Evolutionary conservation across 2,113 vertebrate genomes (phyloP), one percentile per base, ranked within the genome.

Genomic region (Microtus ochrogaster): DNA sequence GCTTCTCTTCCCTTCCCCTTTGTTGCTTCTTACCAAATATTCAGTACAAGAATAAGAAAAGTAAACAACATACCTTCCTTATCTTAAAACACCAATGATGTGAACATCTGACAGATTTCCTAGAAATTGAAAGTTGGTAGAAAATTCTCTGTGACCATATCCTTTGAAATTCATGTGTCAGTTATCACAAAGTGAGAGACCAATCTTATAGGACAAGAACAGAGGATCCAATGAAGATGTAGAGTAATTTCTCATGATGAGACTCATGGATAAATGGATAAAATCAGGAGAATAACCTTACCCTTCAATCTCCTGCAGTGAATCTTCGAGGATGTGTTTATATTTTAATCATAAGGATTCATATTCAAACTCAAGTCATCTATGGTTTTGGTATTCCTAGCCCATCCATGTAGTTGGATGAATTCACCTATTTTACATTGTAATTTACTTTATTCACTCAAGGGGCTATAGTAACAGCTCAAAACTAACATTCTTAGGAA

Each of bases 341-440:
- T 81, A 65, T 39, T 65, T 68, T 52, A 55, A 16, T 63, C 39
- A 65, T 61, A 87, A 88, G 11, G 11, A 52, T 49, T 61, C 2
- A 24, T 41, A 93, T 89, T 19, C 36, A 61, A 61, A 61, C 12
- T 82, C 9, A 22, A 33, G 7, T 13, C 76, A 28, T 41, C 13
- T 79, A 30, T 74, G 19, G 7, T 33, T 79, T 87, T 47, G 17
- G 17, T 5, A 49, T 52, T 77, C 24, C 39, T 86, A 77, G 77
- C 21, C 39, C 65, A 76, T 61, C 28, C 10, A 47, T 12, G 24
- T 78, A 44, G 72, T 19, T 87, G 21, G 12, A 19, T 55, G 52
- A 89, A 91, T 73, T 2, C 5, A 90, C 22, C 39, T 19, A 24
- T 94, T 96, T 94, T 92, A 95, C 49, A 72, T 65, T 89, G 14